Conservation (phyloP, 2,888 invertebrate species). For the Polydrusus cervinus region DNA sequence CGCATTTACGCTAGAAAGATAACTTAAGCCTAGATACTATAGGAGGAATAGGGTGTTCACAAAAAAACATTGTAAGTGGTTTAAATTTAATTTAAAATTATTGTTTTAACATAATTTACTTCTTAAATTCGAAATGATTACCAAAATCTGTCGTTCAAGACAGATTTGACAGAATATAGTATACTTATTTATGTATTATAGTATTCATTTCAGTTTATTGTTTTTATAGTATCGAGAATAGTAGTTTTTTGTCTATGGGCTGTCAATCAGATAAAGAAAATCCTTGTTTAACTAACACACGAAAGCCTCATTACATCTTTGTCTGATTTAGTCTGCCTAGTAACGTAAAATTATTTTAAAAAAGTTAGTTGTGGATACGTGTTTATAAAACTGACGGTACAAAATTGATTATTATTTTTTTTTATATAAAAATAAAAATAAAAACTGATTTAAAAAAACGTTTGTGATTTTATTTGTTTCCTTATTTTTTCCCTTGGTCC, state of each 20-base stretch:
- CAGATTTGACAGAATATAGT: constrained; percentile 17
- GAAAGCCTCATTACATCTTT: background rate
- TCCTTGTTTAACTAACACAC: constrained; percentile 6
- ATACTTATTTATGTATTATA: constrained; percentile 36
- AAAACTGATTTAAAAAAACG: constrained; percentile 52
- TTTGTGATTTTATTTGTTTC: constrained; percentile 19
- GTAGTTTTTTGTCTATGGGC: background rate
- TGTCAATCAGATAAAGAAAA: constrained; percentile 28
- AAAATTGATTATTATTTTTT: constrained; percentile 60
- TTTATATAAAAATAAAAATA: constrained; percentile 48
- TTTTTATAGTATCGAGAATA: background rate
- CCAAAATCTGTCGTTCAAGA: constrained; percentile 32
- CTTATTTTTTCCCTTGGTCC: background rate
- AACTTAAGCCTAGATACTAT: constrained; percentile 21
- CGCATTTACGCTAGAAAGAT: background rate
- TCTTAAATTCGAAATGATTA: constrained; percentile 1
- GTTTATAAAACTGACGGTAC: constrained; percentile 59
- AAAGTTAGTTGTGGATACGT: constrained; percentile 48
- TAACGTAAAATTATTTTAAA: constrained; percentile 9
- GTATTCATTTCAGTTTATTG: constrained; percentile 7
- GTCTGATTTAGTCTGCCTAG: constrained; percentile 5
- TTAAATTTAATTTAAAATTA: no score
- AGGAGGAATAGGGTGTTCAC: constrained; percentile 26
- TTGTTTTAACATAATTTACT: background rate
- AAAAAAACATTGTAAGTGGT: background rate